Evolutionary conservation across 2,797 vertebrate genomes (phyloP).

Genomic region (Nyctalus aviator): DNA sequence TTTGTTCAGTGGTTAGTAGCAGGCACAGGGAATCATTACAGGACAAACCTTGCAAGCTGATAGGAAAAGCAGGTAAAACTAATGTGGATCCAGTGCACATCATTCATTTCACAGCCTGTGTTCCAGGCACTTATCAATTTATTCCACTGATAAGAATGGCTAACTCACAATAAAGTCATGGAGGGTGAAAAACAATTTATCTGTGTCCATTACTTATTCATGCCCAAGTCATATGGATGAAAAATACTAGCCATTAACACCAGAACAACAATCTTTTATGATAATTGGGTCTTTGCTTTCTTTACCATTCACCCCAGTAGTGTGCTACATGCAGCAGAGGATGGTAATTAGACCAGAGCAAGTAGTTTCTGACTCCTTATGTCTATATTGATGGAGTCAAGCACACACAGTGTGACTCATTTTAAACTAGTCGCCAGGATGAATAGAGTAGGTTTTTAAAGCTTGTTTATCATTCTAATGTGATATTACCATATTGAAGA

Average conservation of each 20-base stretch:
- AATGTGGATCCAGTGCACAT: conserved; percentile 61
- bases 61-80: conserved; percentile 74
- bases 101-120: conserved; percentile 51
- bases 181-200: conserved; percentile 70
- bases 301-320: not conserved
- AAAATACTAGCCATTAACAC: conserved; percentile 71
- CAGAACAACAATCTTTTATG: conserved; percentile 71
- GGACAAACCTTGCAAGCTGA: conserved; percentile 43
- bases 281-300: conserved; percentile 66
- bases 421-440: not conserved
- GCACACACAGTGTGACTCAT: not conserved
- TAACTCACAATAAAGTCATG: conserved; percentile 56
- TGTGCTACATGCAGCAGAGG: conserved; percentile 39
- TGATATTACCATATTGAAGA: not conserved
- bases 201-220: conserved; percentile 79
- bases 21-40: conserved; percentile 59
- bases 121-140: conserved; percentile 78
- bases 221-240: conserved; percentile 45
- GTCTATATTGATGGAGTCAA: not conserved
- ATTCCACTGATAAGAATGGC: conserved; percentile 75
- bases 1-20: conserved; percentile 40
- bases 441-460: not conserved
- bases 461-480: not conserved
- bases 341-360: conserved; percentile 15
- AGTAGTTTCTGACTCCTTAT: not conserved